These are phyloP conservation scores for Scomber scombrus DNA, from an alignment of 2,113 vertebrate species.

Conservation along the genomic window DNA sequence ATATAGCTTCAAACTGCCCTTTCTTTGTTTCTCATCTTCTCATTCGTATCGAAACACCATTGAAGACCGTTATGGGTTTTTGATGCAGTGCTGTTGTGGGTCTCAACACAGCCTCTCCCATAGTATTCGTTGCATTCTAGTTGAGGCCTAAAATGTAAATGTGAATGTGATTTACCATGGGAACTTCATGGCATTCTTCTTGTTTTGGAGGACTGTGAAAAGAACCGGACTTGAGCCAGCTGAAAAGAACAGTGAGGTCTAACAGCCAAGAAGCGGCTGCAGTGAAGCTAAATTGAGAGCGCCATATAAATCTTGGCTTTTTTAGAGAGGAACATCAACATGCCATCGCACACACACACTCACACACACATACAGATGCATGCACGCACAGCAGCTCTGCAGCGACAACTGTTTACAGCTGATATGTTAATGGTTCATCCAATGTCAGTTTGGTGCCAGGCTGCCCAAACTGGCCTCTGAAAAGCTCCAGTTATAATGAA, in stretches of 20 bases:
- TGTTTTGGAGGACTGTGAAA: slow-evolving; percentile 72
- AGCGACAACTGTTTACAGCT: slow-evolving; percentile 53
- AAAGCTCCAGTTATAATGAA: slow-evolving; percentile 38
- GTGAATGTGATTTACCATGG: slow-evolving; percentile 79
- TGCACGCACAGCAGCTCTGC: slow-evolving; percentile 44
- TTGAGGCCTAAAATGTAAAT: slow-evolving; percentile 71
- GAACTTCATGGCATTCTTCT: slow-evolving; percentile 76
- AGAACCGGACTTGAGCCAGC: slow-evolving; percentile 65
- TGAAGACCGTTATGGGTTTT: slow-evolving; percentile 45
- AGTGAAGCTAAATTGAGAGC: slow-evolving; percentile 68
- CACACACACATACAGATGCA: slow-evolving; percentile 38
- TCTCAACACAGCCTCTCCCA: slow-evolving; percentile 35
- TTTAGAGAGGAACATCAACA: slow-evolving; percentile 46
- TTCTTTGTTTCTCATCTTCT: slow-evolving; percentile 21
- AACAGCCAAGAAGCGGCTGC: slow-evolving; percentile 65
- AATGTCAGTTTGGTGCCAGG: slow-evolving; percentile 15
- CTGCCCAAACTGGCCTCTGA: slow-evolving; percentile 4
- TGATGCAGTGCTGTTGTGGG: slow-evolving; percentile 52
- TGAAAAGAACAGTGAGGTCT: slow-evolving; percentile 66
- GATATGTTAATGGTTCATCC: slow-evolving; percentile 47
- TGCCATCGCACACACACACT: slow-evolving; percentile 31
- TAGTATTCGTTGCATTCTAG: slow-evolving; percentile 38
- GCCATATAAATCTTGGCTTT: slow-evolving; percentile 73
- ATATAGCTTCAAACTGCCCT: slow-evolving; percentile 1
- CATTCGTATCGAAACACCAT: slow-evolving; percentile 10